Evolutionary conservation across 2,797 vertebrate genomes (phyloP), one percentile per base, ranked within the genome.

Genomic region (Lacerta bilineata): DNA sequence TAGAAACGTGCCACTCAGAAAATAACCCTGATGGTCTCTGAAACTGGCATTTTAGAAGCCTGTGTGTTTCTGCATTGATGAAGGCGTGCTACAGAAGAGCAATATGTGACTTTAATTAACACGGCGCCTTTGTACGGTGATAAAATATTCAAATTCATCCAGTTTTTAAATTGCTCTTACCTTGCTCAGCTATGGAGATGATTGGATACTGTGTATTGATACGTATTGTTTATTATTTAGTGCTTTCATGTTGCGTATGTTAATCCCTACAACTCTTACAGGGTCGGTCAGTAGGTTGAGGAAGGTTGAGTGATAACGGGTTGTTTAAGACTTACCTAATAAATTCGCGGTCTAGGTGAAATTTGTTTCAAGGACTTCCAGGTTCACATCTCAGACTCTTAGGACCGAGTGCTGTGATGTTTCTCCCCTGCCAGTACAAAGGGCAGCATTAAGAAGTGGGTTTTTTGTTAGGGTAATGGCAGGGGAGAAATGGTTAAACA

Each of bases 1-100:
- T 97, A 91, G 96, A 97, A 97, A 97, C 94, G 96, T 97, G 96
- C 95, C 97, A 97, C 96, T 97, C 97, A 97, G 93, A 97, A 96
- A 96, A 95, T 97, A 96, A 97, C 96, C 96, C 95, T 95, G 96
- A 97, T 97, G 95, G 90, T 97, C 96, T 94, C 93, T 64, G 91
- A 96, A 96, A 95, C 91, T 92, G 64, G 93, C 94, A 89, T 96
- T 96, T 96, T 95, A 93, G 90, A 93, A 95, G 80, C 88, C 91
- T 94, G 91, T 89, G 91, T 91, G 87, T 91, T 92, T 95, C 93
- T 91, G 80, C 15, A 90, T 94, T 92, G 86, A 50, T 94, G 91
- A 80, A 90, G 88, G 90, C 90, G 91, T 68, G 87, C 89, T 93
- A 91, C 87, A 94, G 88, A 39, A 36, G 88, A 88, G 82, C 87